phyloP scores from a whole-genome alignment of 2,888 invertebrate species.

The Lamellibrachia satsuma region DNA sequence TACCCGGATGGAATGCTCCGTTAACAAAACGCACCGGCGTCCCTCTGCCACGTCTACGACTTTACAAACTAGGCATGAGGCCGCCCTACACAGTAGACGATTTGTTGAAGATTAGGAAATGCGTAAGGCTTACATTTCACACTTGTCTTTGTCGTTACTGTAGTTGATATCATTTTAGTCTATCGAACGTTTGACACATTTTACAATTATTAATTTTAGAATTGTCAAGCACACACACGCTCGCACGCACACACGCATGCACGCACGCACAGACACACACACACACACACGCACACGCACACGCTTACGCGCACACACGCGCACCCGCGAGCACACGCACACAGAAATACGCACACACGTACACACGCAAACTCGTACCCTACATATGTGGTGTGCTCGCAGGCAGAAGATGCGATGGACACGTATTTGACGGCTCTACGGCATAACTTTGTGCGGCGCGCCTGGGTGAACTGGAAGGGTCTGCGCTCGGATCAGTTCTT shows the following conservation, averaged over 20 bases:
- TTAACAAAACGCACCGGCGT: neutral
- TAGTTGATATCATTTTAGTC: neutral
- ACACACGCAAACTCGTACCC: neutral
- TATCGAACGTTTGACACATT: neutral
- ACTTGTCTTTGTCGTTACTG: neutral
- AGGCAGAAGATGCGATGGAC: neutral
- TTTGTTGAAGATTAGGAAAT: neutral
- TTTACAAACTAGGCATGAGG: neutral
- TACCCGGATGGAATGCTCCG: neutral
- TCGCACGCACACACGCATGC: too few species aligned
- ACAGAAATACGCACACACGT: neutral
- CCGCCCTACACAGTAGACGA: neutral
- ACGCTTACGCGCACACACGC: too few species aligned
- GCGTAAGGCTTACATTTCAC: neutral
- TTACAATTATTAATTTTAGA: too few species aligned
- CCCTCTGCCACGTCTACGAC: neutral
- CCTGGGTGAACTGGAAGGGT: neutral
- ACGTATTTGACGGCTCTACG: neutral
- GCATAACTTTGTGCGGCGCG: neutral
- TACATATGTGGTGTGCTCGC: neutral
- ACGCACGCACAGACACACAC: too few species aligned
- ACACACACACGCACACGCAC: too few species aligned
- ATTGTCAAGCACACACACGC: too few species aligned
- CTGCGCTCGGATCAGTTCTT: neutral
- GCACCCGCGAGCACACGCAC: neutral